Base-by-base conservation (phyloP, 2,888 invertebrate species). In the Bhutanitis thaidina region DNA sequence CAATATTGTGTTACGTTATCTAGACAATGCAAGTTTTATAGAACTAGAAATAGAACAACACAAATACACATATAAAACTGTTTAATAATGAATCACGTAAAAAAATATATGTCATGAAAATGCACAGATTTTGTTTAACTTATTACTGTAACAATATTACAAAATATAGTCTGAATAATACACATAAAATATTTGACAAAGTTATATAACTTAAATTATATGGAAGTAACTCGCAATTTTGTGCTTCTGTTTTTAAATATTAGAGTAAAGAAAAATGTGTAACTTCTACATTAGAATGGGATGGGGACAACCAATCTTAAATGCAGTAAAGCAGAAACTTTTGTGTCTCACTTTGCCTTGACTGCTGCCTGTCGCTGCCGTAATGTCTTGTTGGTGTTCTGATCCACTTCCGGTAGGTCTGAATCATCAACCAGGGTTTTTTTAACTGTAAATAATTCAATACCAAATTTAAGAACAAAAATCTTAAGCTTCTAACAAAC, bases 331-430 rank as follows among this genome's bases (percentile, higher is more conserved):
- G 30, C 25, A 32, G 13, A 36, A 29, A 39, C 15, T 40, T 40
- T 40, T 45, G 44, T 54, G 48, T 49, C 30, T 89, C 91, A 92
- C 87, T 92, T 93, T 58, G 90, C 84, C 77, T 94, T 94, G 55
- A 61, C 63, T 38, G 80, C 79, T 52, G 91, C 85, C 57, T 90
- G 76, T 62, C 94, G 91, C 64, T 91, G 91, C 65, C 93, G 91
- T 59, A 93, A 85, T 55, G 92, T 93, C 77, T 95, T 95, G 85
- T 94, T 94, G 27, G 94, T 95, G 74, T 95, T 96, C 85, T 97
- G 97, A 82, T 97, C 97, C 50, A 96, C 98, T 86, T 98, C 98
- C 0, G 97, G 97, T 59, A 98, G 89, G 71, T 97, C 97, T 46
- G 96, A 97, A 62, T 96, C 96, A 58, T 95, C 95, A 30, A 91